These are phyloP conservation scores for Siniperca obscura DNA, from an alignment of 2,797 vertebrate genomes.

Conservation along the genomic window DNA sequence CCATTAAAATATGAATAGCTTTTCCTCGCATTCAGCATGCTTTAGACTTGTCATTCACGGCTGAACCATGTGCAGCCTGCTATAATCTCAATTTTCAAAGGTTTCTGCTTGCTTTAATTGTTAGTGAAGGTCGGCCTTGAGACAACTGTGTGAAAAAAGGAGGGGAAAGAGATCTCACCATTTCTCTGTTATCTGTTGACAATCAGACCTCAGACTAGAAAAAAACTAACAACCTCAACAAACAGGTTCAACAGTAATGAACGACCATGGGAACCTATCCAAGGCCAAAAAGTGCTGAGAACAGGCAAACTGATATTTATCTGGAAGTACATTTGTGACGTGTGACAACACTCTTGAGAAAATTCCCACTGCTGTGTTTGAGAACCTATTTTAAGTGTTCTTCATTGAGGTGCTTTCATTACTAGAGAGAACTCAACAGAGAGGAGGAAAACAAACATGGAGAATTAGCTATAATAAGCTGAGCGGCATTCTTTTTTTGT, in stretches of 20 bases:
- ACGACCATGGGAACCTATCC: conserved; percentile 66
- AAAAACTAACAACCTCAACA: conserved; percentile 28
- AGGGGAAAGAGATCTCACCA: background rate
- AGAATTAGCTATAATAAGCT: background rate
- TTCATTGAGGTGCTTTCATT: conserved; percentile 17
- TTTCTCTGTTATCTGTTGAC: conserved; percentile 60
- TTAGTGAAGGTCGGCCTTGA: conserved; percentile 46
- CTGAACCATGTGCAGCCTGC: conserved; percentile 4
- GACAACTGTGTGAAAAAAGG: conserved; percentile 24
- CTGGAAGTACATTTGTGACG: conserved; percentile 52
- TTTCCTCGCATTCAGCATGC: background rate
- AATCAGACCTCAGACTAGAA: conserved; percentile 31
- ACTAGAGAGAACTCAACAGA: background rate
- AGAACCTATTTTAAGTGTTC: conserved; percentile 13
- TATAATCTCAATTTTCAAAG: conserved; percentile 50
- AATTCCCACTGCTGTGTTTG: conserved; percentile 50
- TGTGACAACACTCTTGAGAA: conserved; percentile 46
- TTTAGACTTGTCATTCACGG: conserved; percentile 25
- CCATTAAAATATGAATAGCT: conserved; percentile 34
- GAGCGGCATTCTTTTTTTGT: background rate
- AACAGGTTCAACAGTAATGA: conserved; percentile 60
- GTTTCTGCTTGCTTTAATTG: conserved; percentile 41
- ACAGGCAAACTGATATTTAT: conserved; percentile 65
- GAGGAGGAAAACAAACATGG: background rate
- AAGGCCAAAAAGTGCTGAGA: conserved; percentile 66